Evolutionary conservation across 2,113 vertebrate species (phyloP).

Genomic region (Anser cygnoides): DNA sequence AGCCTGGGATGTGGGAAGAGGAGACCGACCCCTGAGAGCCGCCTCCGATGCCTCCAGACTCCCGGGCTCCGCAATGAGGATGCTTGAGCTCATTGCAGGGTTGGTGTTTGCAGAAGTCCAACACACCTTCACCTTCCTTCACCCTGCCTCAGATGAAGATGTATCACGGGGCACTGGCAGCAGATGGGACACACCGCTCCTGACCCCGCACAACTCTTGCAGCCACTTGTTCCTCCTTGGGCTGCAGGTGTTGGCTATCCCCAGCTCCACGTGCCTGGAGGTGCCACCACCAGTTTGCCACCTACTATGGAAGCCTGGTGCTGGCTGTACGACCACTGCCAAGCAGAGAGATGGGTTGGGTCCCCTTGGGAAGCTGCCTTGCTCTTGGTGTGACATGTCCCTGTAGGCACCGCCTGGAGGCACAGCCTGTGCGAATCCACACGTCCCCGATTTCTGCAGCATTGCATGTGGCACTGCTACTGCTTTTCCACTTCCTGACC

Average conservation of each 20-base stretch:
- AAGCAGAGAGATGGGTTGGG: neutral
- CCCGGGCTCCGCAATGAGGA: neutral
- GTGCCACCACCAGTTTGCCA: neutral
- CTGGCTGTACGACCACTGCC: neutral
- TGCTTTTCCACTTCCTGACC: neutral
- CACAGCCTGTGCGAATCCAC: fast-evolving
- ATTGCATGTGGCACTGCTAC: fast-evolving
- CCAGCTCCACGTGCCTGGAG: neutral
- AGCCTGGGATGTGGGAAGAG: neutral
- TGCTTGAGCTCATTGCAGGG: neutral
- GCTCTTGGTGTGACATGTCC: neutral
- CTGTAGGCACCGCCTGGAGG: neutral
- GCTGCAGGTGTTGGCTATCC: fast-evolving
- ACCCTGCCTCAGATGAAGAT: neutral
- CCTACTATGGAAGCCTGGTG: neutral
- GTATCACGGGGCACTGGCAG: neutral
- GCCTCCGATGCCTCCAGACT: neutral
- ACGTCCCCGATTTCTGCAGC: neutral
- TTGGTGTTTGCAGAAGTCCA: slow-evolving; percentile 28
- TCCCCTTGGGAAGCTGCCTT: neutral
- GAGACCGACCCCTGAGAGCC: fast-evolving
- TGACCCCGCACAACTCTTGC: neutral
- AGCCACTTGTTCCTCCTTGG: fast-evolving
- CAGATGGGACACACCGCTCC: neutral
- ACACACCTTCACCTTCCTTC: neutral